Evolutionary conservation across 2,113 vertebrate species (phyloP), one percentile per base, ranked within the genome.

Genomic region (Calyptommatus sinebrachiatus): DNA sequence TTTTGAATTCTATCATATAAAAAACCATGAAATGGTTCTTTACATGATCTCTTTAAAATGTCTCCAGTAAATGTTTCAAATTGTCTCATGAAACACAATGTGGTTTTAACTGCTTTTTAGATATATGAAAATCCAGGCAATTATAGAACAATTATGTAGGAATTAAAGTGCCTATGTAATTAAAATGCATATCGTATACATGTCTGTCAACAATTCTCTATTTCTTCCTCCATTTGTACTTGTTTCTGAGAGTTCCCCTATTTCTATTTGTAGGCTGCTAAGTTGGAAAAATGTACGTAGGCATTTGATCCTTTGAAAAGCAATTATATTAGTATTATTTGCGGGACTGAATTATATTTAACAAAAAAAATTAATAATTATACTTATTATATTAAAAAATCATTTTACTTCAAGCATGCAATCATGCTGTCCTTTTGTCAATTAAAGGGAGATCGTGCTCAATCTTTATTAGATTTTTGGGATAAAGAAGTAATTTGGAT

Each of bases 141-240:
- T 95, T 92, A 94, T 94, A 91, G 85, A 83, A 83, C 88, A 94
- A 94, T 94, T 94, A 95, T 73, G 76, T 45, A 90, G 91, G 93
- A 94, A 91, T 90, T 80, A 87, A 92, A 93, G 71, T 89, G 76
- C 45, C 73, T 86, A 73, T 83, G 82, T 82, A 93, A 92, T 94
- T 93, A 92, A 93, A 92, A 88, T 84, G 18, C 28, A 83, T 76
- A 83, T 74, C 88, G 83, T 53, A 6, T 78, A 88, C 78, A 89
- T 84, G 88, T 87, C 53, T 72, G 8, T 84, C 69, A 57, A 86
- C 75, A 88, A 35, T 28, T 69, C 45, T 7, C 65, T 66, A 79
- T 82, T 85, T 86, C 79, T 86, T 86, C 87, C 24, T 78, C 73
- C 87, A 1, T 29, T 84, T 86, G 78, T 63, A 71, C 72, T 78